Base-by-base conservation (phyloP, 1,140 invertebrate species). In the Trichoplusia ni region DNA sequence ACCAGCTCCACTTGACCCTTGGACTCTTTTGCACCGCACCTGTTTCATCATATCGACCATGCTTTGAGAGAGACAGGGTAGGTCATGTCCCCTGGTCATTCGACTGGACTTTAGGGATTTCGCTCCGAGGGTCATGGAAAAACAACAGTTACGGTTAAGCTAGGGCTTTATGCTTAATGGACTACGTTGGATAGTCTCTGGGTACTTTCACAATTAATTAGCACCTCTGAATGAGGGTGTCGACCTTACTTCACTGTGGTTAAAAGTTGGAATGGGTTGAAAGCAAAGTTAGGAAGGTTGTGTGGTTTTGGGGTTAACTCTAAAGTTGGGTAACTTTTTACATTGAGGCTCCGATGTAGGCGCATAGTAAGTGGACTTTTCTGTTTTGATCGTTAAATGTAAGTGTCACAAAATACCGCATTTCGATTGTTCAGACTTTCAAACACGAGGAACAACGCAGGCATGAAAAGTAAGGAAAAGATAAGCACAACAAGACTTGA, bases 191-290 rank as follows among this genome's bases (percentile, higher is more conserved):
- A 56, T 67, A 68, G 62, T 76, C 75, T 75, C 74, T 71, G 42
- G 75, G 60, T 71, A 79, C 79, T 68, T 74, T 67, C 63, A 67
- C 77, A 76, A 82, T 82, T 86, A 82, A 86, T 84, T 84, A 84
- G 64, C 65, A 67, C 58, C 59, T 62, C 21, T 9, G 53, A 67
- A n/a, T n/a, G n/a, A 67, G 51, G 65, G 58, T 58, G 25, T 4
- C 49, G 29, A n/a, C n/a, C 14, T 33, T 35, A 23, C 19, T 46
- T 19, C 18, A 59, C 46, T 59, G 29, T 35, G 27, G 25, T 25
- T 47, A 47, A 35, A 46, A 61, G 27, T 60, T 61, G 4, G 21
- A 16, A 16, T 21, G 23, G 31, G 47, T 47, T 67, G 51, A 40
- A 62, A 62, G 59, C 58, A 47, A 67, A 67, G 65, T 67, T 54